Evolutionary conservation across 2,888 invertebrate genomes (phyloP).

Genomic region (Rhingia campestris): DNA sequence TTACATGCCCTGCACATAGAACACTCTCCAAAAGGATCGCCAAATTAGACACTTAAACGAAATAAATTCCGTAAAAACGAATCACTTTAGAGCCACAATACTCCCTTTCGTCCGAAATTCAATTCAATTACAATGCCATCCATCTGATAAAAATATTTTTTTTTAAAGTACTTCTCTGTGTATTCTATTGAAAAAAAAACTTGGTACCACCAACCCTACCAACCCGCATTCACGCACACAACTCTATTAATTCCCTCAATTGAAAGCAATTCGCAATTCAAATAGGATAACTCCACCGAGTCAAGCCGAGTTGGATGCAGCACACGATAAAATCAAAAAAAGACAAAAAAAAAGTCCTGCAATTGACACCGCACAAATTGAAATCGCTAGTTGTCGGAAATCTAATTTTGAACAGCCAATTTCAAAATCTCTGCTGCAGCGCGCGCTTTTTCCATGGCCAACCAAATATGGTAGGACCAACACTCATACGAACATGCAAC

Average conservation of each 20-base stretch:
- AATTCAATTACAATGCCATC: slow-evolving; percentile 50
- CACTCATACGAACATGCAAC: neutral
- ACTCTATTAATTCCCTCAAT: slow-evolving; percentile 61
- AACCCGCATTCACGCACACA: slow-evolving; percentile 15
- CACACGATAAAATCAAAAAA: slow-evolving; percentile 8
- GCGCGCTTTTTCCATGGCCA: slow-evolving; percentile 28
- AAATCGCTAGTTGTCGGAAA: slow-evolving; percentile 73
- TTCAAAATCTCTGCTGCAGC: slow-evolving; percentile 55
- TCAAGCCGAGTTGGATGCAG: slow-evolving; percentile 20
- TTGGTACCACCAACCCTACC: neutral
- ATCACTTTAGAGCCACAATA: slow-evolving; percentile 28
- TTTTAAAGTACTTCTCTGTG: slow-evolving; percentile 11
- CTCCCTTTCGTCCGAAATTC: slow-evolving; percentile 30
- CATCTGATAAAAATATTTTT: neutral
- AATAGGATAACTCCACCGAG: slow-evolving; percentile 55
- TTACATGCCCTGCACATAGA: neutral
- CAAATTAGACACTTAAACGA: slow-evolving; percentile 30
- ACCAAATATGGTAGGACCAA: neutral
- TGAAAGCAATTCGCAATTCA: slow-evolving; percentile 68
- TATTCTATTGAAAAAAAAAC: neutral
- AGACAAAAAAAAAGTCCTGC: slow-evolving; percentile 47
- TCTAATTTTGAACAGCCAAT: slow-evolving; percentile 71
- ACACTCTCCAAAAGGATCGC: neutral
- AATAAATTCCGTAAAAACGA: slow-evolving; percentile 43
- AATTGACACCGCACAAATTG: slow-evolving; percentile 73